A percentile compares a stretch with the other conserved stretches of the same genome.
These are phyloP conservation scores for Helicoverpa assulta DNA, from an alignment of 2,888 invertebrate species.

Conservation along the genomic window DNA sequence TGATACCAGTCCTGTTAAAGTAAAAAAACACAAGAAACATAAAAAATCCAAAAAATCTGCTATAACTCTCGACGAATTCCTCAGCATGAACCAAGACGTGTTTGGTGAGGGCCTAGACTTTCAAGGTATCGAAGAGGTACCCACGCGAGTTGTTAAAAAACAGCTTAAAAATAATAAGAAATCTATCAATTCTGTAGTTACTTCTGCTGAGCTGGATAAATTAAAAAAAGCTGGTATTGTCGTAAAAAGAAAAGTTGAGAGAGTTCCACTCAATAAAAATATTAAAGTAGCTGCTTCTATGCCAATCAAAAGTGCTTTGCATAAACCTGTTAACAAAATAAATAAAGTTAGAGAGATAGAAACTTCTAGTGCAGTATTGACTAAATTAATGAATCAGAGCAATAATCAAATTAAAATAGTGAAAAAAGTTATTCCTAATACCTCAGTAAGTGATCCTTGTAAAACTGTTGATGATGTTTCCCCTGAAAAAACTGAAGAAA, in stretches of 20 bases:
- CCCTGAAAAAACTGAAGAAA: conserved; percentile 11
- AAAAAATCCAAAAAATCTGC: conserved; percentile 85
- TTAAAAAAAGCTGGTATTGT: conserved; percentile 84
- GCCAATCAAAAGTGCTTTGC: conserved; percentile 31
- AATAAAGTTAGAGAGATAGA: conserved; percentile 62
- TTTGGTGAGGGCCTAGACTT: conserved; percentile 86
- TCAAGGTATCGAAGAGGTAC: conserved; percentile 87
- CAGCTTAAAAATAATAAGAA: conserved; percentile 76
- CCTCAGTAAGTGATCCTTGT: conserved; percentile 48
- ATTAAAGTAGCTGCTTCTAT: conserved; percentile 37
- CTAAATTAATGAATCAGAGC: conserved; percentile 82
- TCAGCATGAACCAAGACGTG: conserved; percentile 88
- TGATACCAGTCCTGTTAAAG: conserved; percentile 73
- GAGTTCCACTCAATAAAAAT: conserved; percentile 44
- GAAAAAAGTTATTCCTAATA: conserved; percentile 71
- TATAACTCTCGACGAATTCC: conserved; percentile 86
- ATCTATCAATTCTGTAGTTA: conserved; percentile 60
- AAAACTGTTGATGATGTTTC: conserved; percentile 5
- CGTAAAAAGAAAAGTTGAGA: conserved; percentile 76
- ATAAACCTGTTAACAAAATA: conserved; percentile 34
- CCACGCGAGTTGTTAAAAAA: conserved; percentile 80
- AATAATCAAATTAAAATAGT: conserved; percentile 85
- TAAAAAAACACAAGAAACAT: conserved; percentile 86
- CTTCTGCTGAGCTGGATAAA: conserved; percentile 78
- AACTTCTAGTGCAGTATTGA: conserved; percentile 78